These are phyloP conservation scores for Tetramorium simillimum DNA, from an alignment of 1,140 invertebrate genomes.

Conservation along the genomic window DNA sequence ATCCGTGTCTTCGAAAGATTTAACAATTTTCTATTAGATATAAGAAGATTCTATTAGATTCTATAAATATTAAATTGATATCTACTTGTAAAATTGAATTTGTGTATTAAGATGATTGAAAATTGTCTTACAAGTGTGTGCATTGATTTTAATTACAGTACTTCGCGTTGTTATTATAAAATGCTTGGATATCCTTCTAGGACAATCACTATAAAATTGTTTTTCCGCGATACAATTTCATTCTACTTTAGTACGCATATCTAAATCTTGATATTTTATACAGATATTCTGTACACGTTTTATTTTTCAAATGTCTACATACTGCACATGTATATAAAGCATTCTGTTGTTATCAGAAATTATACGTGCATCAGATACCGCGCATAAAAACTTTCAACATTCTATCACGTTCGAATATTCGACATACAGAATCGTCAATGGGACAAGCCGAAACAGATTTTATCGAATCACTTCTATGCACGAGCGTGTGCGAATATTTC, in stretches of 20 bases:
- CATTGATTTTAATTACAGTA: not conserved
- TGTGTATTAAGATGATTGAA: not conserved
- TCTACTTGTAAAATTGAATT: not conserved
- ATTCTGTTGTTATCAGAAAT: conserved; percentile 6
- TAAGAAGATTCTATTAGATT: too few relatives aligned
- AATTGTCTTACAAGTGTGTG: not conserved
- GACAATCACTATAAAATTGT: not conserved
- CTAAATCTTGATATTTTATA: not conserved
- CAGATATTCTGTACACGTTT: not conserved
- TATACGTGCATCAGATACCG: not conserved
- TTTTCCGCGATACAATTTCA: not conserved
- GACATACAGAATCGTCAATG: conserved; percentile 6
- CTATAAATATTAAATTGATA: not conserved
- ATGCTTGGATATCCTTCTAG: too few relatives aligned
- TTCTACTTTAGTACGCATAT: not conserved
- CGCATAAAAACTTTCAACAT: conserved; percentile 3
- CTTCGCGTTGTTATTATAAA: not conserved
- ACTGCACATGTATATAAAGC: not conserved
- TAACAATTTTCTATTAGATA: not conserved
- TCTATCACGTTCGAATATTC: conserved; percentile 10
- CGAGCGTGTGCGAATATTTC: not conserved
- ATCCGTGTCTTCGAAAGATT: not conserved
- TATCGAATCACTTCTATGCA: not conserved
- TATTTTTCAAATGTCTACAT: not conserved
- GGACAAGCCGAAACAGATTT: conserved; percentile 7